phyloP scores from a whole-genome alignment of 2,888 invertebrate species.

The Clostera curtula region DNA sequence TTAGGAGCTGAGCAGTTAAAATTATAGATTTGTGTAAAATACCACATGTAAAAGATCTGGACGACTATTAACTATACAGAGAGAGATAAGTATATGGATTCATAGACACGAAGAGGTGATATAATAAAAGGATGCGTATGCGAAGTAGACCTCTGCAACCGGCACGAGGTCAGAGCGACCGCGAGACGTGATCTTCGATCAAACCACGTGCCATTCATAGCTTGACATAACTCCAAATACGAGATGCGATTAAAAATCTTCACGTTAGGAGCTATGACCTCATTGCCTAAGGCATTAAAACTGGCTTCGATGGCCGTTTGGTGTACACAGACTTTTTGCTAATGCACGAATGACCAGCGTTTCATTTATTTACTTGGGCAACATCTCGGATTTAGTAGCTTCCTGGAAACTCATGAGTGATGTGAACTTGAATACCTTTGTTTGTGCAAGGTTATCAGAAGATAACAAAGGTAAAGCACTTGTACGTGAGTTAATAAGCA shows the following conservation, averaged over 20 bases:
- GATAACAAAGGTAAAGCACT: too few species aligned
- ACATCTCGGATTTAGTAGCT: too few species aligned
- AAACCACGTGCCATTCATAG: constrained; percentile 17
- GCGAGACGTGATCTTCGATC: constrained; percentile 26
- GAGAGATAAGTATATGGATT: too few species aligned
- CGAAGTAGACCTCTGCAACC: constrained; percentile 16
- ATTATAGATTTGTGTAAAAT: background rate
- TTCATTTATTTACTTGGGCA: too few species aligned
- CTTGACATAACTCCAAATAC: constrained; percentile 11
- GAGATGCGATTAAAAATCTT: background rate
- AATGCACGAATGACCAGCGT: too few species aligned
- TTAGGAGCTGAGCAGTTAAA: too few species aligned
- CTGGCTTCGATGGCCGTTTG: background rate
- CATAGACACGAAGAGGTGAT: constrained; percentile 11
- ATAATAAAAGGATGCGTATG: constrained; percentile 12
- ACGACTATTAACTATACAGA: too few species aligned
- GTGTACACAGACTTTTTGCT: too few species aligned
- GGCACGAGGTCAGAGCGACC: constrained; percentile 29
- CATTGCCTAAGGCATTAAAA: background rate
- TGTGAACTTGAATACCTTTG: too few species aligned
- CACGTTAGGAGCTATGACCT: background rate
- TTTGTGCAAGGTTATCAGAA: background rate
- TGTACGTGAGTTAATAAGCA: too few species aligned
- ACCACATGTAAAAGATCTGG: background rate
- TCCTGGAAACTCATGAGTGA: too few species aligned